These are phyloP conservation scores for Lacerta viridis DNA, from an alignment of 2,797 vertebrate genomes.

Conservation along the genomic window DNA sequence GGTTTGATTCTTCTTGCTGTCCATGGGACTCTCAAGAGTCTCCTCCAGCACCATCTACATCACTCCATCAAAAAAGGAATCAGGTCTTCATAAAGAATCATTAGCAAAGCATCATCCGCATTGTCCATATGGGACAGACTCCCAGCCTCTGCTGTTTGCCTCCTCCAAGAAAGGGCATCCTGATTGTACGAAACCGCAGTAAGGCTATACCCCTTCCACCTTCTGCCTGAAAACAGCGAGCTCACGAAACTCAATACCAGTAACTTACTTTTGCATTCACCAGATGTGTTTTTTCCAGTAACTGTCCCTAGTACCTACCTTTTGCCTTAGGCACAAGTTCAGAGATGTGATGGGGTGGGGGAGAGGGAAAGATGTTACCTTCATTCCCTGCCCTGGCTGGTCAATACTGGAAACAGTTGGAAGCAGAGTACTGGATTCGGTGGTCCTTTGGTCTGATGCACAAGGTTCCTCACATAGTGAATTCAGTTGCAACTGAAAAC, in stretches of 20 bases:
- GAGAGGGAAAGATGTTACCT: background rate
- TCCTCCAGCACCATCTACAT: too few species aligned
- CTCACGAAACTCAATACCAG: background rate
- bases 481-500: background rate
- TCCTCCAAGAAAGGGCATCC: background rate
- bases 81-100: background rate
- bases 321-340: background rate
- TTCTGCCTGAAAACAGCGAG: background rate
- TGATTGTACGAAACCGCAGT: background rate
- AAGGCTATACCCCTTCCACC: too few species aligned
- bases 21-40: too few species aligned
- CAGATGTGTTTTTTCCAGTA: background rate
- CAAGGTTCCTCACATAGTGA: background rate
- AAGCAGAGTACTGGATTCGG: background rate
- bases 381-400: background rate
- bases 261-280: background rate
- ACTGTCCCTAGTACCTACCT: background rate
- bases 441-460: background rate
- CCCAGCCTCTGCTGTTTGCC: background rate
- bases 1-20: too few species aligned
- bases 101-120: too few species aligned
- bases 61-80: background rate
- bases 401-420: background rate
- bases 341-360: background rate
- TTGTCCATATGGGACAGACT: background rate